Evolutionary conservation across 2,888 invertebrate genomes (phyloP).

Genomic region (Sinohyriopsis cumingii): DNA sequence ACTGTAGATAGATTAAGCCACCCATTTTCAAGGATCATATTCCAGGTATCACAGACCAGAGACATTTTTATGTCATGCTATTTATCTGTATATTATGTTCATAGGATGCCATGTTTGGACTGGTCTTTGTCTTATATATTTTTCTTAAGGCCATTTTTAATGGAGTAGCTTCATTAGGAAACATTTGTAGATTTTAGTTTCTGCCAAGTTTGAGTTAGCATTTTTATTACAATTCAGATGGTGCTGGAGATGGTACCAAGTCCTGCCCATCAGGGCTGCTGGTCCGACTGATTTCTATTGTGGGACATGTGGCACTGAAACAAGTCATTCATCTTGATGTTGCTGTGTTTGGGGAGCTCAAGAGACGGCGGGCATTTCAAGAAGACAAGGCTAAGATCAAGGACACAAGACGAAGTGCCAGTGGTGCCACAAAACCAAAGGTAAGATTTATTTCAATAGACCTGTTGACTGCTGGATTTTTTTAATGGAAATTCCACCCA

Average conservation of each 20-base stretch:
- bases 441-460: constrained; percentile 4
- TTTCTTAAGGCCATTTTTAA: too few relatives aligned
- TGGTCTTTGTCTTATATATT: too few relatives aligned
- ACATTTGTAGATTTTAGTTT: too few relatives aligned
- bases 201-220: neutral
- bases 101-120: too few relatives aligned
- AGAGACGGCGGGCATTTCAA: constrained; percentile 77
- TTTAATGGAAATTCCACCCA: neutral
- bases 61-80: too few relatives aligned
- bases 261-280: constrained; percentile 52
- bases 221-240: constrained; percentile 3
- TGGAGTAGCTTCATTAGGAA: too few relatives aligned
- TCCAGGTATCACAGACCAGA: too few relatives aligned
- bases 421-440: constrained; percentile 13
- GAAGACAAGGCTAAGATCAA: constrained; percentile 60
- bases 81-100: too few relatives aligned
- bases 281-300: constrained; percentile 75
- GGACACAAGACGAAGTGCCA: constrained; percentile 33
- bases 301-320: constrained; percentile 84
- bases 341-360: constrained; percentile 86
- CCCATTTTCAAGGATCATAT: too few relatives aligned
- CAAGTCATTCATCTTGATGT: constrained; percentile 88
- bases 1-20: too few relatives aligned
- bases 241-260: neutral
- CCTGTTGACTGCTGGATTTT: neutral